Base-by-base conservation (phyloP, 2,888 invertebrate genomes). In the Horisme vitalbata region DNA sequence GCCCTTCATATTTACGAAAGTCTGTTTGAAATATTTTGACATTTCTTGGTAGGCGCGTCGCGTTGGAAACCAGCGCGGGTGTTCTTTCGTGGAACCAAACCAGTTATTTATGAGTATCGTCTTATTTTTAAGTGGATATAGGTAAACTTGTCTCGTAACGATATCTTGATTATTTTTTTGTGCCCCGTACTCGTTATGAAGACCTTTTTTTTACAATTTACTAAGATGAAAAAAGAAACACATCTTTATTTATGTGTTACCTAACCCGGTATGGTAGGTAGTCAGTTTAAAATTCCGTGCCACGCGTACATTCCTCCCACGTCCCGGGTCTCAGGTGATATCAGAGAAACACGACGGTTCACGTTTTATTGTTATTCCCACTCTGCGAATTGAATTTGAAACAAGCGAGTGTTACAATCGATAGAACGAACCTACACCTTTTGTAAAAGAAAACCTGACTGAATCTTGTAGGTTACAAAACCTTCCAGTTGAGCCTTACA, bases 301-400 rank as follows among this genome's bases (percentile, higher is more conserved):
- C 55, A 57, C 46, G 59, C 46, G 57, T 60, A 57, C 52, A 85
- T 86, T 83, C 84, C 50, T 55, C 59, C 55, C 86, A 84, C 85
- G 87, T 84, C 68, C 52, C 55, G 64, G 74, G 66, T 60, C 76
- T 71, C 88, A 88, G 86, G 87, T 86, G 86, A 76, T 77, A 66
- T 70, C 69, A 59, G 59, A 81, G 80, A 83, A 80, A 86, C 77
- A 74, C 71, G 70, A 65, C 69, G 71, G 66, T 68, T 68, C 72
- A 65, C 63, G 75, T 86, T 87, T 87, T 87, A 87, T 87, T 86
- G 85, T 88, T 84, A 77, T 78, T 76, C 75, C 81, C 87, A 86
- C 87, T 88, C 75, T 79, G 82, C 76, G 87, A 85, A 88, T 87
- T 88, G 88, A 88, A 88, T 88, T 86, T 82, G 75, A 85, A 87